Base-by-base conservation (phyloP, 2,888 invertebrate species). In the Fabriciana adippe region DNA sequence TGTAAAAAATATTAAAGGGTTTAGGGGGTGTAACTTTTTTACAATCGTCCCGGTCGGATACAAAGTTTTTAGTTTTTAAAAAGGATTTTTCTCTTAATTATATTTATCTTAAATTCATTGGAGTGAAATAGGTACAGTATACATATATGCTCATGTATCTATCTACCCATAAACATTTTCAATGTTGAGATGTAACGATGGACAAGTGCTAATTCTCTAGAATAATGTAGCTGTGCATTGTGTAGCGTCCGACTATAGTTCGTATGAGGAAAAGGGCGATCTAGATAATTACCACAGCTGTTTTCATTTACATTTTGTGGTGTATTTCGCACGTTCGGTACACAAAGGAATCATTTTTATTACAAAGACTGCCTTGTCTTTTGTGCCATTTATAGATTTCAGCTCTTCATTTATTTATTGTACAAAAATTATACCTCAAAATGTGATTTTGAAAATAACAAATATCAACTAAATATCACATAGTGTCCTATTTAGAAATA, bases 211-310 rank as follows among this genome's bases (percentile, higher is more conserved):
- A 62, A 53, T 62, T 62, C 14, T 45, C 50, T 54, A n/a, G 63
- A 54, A 61, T 67, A 53, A 68, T 72, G 72, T 70, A 72, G 55
- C 57, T 50, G 61, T 64, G 56, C 72, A 69, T 73, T 72, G 68
- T 74, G 50, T 66, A 55, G 66, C 57, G 50, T 67, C 59, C 59
- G 51, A 63, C 55, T 53, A 50, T 59, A 56, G 64, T 60, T 64
- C 21, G 63, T 66, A 64, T 61, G 61, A 72, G 69, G 59, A 68
- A 70, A 72, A 73, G 70, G 56, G 48, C 67, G 64, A 68, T 55
- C 64, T 64, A 53, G 53, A 59, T 73, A 71, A 73, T 74, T 73
- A 73, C 69, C 68, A 45, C 68, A 68, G 72, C 69, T 65, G 66
- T 69, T 74, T 72, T 71, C 69, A 72, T 69, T 71, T 68, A 71